Evolutionary conservation across 2,888 invertebrate genomes (phyloP), one percentile per base, ranked within the genome.

Genomic region (Seira musarum): DNA sequence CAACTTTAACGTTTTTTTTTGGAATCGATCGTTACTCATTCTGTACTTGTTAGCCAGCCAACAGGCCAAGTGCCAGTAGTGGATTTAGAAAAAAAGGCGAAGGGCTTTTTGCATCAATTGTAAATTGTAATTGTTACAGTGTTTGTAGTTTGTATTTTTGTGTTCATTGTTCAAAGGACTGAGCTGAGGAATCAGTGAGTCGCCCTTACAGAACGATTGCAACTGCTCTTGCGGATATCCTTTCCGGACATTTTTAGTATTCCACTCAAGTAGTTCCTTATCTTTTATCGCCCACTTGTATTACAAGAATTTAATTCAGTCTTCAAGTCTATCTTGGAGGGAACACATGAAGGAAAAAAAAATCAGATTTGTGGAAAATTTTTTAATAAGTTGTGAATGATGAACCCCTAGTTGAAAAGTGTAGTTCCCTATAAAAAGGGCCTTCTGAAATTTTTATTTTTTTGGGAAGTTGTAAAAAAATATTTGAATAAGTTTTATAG

Each of bases 251-350:
- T 15, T 15, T 57, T 57, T 57, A 13, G 3, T 10, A 57, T 57
- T 57, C 57, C 10, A 17, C 17, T 10, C 17, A n/a, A 6, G n/a
- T n/a, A 57, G 10, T n/a, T 40, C 5, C 57, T 57, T 57, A 57
- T 57, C 57, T n/a, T 57, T 17, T n/a, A 57, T 57, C 57, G 57
- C 57, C 57, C 57, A 57, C 57, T 57, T 10, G 57, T n/a, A n/a
- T n/a, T 8, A 17, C 6, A 57, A n/a, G n/a, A 3, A 57, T 10
- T 57, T n/a, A 57, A 57, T n/a, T 57, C 57, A 57, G 57, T 57
- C 57, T 3, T n/a, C 57, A 57, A 57, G n/a, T 17, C n/a, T 5
- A 57, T n/a, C 3, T 57, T 57, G 57, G 5, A 57, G 57, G n/a
- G 57, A 57, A n/a, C 5, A 57, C 15, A 57, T n/a, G 57, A 57